These are phyloP conservation scores for Larimichthys polyactis DNA, from an alignment of 2,113 vertebrate genomes.

Conservation along the genomic window DNA sequence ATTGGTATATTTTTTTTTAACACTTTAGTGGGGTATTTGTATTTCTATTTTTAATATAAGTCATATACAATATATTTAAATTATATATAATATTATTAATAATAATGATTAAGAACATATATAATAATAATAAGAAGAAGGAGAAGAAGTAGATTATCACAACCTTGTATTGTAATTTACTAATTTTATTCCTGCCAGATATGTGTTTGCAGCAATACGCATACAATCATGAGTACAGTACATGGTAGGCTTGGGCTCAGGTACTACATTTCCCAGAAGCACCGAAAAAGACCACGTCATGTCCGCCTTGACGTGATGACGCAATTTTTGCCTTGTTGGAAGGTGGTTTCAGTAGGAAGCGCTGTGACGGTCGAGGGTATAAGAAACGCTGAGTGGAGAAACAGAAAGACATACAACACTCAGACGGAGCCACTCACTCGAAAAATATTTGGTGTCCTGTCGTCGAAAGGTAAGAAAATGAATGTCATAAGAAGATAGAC, in stretches of 20 bases:
- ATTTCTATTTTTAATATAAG: too few species aligned
- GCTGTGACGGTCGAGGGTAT: slow-evolving; percentile 5
- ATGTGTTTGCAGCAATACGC: too few species aligned
- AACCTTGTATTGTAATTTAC: not conserved
- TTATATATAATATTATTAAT: not conserved
- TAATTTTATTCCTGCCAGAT: not conserved
- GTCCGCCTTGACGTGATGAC: slow-evolving; percentile 77
- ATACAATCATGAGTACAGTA: not conserved
- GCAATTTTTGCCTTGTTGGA: slow-evolving; percentile 87
- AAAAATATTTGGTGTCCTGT: slow-evolving; percentile 39
- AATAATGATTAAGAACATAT: not conserved
- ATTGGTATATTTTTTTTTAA: too few species aligned
- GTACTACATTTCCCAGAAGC: slow-evolving; percentile 78
- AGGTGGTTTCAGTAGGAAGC: slow-evolving; percentile 81
- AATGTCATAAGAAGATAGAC: not conserved
- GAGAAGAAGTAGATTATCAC: not conserved
- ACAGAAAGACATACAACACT: not conserved
- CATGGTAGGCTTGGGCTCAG: not conserved
- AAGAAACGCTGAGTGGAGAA: slow-evolving; percentile 14
- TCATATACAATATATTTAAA: too few species aligned
- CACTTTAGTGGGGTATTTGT: too few species aligned
- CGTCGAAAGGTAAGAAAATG: slow-evolving; percentile 62
- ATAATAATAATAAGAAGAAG: not conserved
- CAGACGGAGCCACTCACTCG: slow-evolving; percentile 20
- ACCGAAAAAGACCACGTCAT: not conserved